Evolutionary conservation across 2,113 vertebrate species (phyloP), one percentile per base, ranked within the genome.

Genomic region (Aphyosemion australe): DNA sequence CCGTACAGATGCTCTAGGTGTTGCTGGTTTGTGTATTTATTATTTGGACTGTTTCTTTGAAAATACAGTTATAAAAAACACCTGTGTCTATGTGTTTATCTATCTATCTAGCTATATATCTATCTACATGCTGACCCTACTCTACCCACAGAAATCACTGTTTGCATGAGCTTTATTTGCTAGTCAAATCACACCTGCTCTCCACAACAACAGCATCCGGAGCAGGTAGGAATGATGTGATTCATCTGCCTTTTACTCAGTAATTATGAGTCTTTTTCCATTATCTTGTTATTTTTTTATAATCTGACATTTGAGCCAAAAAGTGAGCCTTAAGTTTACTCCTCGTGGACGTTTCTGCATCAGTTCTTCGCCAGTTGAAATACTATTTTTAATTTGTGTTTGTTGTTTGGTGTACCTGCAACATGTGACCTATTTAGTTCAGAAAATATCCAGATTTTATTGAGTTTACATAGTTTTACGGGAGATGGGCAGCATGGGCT

Each of bases 171-270:
- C 26, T 21, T 56, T 18, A 82, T 88, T 90, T 90, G 68, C 57
- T 55, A 80, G 80, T 80, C 86, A 90, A 90, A 90, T 87, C 82
- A 67, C 70, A 78, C 58, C 70, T 74, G 65, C 61, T 79, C 82
- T 85, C 82, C 84, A 70, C 75, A 82, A 50, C 74, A 76, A 43
- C 72, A 62, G 64, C 69, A 56, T 84, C 87, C 67, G 61, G 75
- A 76, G 62, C 32, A 48, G 46, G 13, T 45, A 19, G 60, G 46
- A 65, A 19, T 62, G 58, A 70, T 26, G 26, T 26, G 26, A 26
- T 26, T 26, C 26, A n/a, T n/a, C n/a, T n/a, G n/a, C n/a, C n/a
- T n/a, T 47, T 21, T 39, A 5, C 26, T 37, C 34, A 41, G 7
- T 16, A 7, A 50, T 6, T 4, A n/a, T 46, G 6, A 61, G 9